Base-by-base conservation (phyloP, 2,888 invertebrate genomes). In the Parascotia fuliginaria region DNA sequence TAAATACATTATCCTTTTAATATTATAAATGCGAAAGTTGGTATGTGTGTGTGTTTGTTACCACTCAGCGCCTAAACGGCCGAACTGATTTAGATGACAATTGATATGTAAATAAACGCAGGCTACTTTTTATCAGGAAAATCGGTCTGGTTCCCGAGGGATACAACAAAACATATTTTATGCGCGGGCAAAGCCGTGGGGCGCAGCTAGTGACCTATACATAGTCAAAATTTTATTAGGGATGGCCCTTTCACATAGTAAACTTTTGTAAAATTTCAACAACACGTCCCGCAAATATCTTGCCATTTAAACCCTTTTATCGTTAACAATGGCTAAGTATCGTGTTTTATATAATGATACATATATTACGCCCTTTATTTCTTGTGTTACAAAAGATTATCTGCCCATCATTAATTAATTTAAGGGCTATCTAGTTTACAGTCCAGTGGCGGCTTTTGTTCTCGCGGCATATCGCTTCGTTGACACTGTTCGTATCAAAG, bases 371-470 rank as follows among this genome's bases (percentile, higher is more conserved):
- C 28, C 64, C 61, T 69, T 72, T 60, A 70, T 64, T 66, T 55
- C 47, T 60, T 71, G 71, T 64, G 66, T 55, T 29, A 65, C 70
- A 65, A 65, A 71, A 72, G 70, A 70, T 62, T 55, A 72, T 72
- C 72, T 56, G 27, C 24, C 60, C 27, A 38, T 62, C 75, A 80
- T 81, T 80, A 80, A 81, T 81, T 81, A 78, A 81, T 81, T 79
- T 77, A 78, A 74, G 75, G 76, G 66, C 66, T 81, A 81, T 81
- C 81, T 75, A 71, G 79, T 81, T 81, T 57, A 80, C 80, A 75
- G 80, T 68, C 79, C 79, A 75, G 62, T 65, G 72, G 56, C 57
- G 65, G 46, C 75, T 68, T 77, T 81, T 81, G 78, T 79, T 54
- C 64, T 51, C 29, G 44, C 36, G 58, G 55, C 70, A 66, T 77